Base-by-base conservation (phyloP, 2,113 vertebrate species). In the Scalopus aquaticus region DNA sequence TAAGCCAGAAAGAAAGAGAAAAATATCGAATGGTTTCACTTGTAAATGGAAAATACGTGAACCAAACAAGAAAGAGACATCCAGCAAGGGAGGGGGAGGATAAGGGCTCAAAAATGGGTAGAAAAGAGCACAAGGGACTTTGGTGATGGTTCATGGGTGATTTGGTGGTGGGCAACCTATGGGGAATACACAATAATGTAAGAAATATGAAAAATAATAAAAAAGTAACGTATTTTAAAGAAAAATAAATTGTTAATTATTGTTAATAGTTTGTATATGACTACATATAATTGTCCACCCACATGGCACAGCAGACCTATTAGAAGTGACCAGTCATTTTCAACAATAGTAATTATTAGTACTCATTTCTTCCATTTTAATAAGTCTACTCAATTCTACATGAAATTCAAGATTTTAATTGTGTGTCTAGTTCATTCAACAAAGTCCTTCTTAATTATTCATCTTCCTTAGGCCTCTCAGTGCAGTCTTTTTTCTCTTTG, bases 381-480 rank as follows among this genome's bases (percentile, higher is more conserved):
- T 78, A 94, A 51, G 54, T 56, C 54, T 22, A 67, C 73, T 28
- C 20, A 80, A 44, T 79, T 94, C 51, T 84, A 44, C 64, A 77
- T 90, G 76, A 87, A 90, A 92, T 79, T 91, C n/a, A 91, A 83
- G n/a, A 69, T 16, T 93, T 81, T 83, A 65, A 89, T 39, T 56
- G 46, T 81, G 76, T 60, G 9, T 82, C 67, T 95, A 78, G 22
- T 92, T 79, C 35, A 46, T 64, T 90, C 58, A 80, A 32, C 9
- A 90, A 83, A n/a, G 80, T 56, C 12, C 35, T 94, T 74, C 65
- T 24, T n/a, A 89, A 82, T 62, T 89, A 69, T 65, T 54, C 30
- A 83, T 64, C 9, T 12, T 2, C 3, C 60, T 12, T 74, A 11
- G 88, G 65, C 0, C 35, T 77, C 89, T 72, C 49, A 16, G 8